Evolutionary conservation across 2,113 vertebrate genomes (phyloP), one percentile per base, ranked within the genome.

Genomic region (Cricetomys ansorgei): DNA sequence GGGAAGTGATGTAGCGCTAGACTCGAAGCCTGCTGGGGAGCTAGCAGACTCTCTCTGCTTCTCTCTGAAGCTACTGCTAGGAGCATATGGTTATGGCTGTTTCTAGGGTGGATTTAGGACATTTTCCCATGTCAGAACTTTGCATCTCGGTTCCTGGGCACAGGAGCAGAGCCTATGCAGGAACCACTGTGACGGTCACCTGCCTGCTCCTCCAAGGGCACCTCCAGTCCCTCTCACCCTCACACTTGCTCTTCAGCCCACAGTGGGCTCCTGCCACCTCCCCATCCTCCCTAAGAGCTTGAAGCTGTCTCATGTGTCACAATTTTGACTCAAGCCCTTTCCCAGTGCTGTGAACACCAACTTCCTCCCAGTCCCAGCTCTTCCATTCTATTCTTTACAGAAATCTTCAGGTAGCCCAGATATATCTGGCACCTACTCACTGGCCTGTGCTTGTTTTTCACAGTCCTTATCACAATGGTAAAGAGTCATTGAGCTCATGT

Each of bases 91-190:
- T 10, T 64, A 3, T 1, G 1, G 23, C 25, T 5, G 55, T 67
- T 59, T 50, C 57, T 87, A 23, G 2, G 27, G 59, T 23, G 3
- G 9, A 40, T 50, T n/a, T n/a, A n/a, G n/a, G n/a, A n/a, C n/a
- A n/a, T n/a, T n/a, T 65, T 12, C 48, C 53, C 40, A 34, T n/a
- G 89, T 48, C 10, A 53, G 19, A 70, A 27, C 23, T 77, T 86
- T 43, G 40, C 27, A 87, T 48, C 17, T 40, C 29, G 2, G 45
- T 45, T 87, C 55, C 40, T 90, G 9, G 83, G 19, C 12, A 57
- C 16, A 27, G 45, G 3, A 21, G 2, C 50, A 75, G 76, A 72
- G 4, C 5, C 37, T 17, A n/a, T 17, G 0, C 0, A 23, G 53
- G 10, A 40, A 2, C 37, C 27, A 3, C 23, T 0, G 2, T 91